These are phyloP conservation scores for Psix sp. DNA, from an alignment of 1,140 invertebrate species.

Conservation along the genomic window DNA sequence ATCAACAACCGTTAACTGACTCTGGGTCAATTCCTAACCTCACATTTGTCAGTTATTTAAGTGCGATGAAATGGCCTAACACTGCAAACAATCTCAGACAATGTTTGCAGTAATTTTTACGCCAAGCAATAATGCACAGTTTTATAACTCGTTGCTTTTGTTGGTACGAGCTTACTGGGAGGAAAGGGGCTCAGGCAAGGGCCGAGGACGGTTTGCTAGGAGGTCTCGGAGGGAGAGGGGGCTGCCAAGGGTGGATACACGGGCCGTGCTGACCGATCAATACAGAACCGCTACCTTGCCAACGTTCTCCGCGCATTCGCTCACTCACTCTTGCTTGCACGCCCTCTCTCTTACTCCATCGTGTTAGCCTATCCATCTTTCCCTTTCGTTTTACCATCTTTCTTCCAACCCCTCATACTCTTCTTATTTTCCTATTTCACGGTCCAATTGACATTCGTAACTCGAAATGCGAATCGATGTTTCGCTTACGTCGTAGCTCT, in stretches of 20 bases:
- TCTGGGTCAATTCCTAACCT: too few species aligned
- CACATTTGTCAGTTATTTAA: too few species aligned
- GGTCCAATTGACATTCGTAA: constrained; percentile 41
- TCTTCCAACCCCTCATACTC: constrained; percentile 5
- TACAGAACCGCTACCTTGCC: constrained; percentile 54
- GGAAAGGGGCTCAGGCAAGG: constrained; percentile 42
- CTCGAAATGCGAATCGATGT: constrained; percentile 40
- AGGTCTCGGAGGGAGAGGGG: constrained; percentile 30
- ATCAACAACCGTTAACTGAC: too few species aligned
- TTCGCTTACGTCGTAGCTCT: not conserved
- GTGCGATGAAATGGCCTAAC: not conserved
- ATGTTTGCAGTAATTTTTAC: constrained; percentile 28
- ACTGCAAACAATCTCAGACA: not conserved
- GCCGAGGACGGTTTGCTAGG: constrained; percentile 48
- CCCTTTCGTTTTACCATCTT: not conserved
- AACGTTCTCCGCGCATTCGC: constrained; percentile 55
- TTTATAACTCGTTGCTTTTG: constrained; percentile 50
- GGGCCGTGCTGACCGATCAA: constrained; percentile 53
- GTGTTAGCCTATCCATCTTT: not conserved
- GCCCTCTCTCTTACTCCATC: constrained; percentile 4
- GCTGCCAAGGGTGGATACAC: constrained; percentile 46
- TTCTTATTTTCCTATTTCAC: constrained; percentile 31
- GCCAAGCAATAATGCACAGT: constrained; percentile 19
- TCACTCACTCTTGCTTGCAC: constrained; percentile 14
- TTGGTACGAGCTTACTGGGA: constrained; percentile 45